phyloP scores from a whole-genome alignment of 2,797 vertebrate species.

The Ibycter americanus region DNA sequence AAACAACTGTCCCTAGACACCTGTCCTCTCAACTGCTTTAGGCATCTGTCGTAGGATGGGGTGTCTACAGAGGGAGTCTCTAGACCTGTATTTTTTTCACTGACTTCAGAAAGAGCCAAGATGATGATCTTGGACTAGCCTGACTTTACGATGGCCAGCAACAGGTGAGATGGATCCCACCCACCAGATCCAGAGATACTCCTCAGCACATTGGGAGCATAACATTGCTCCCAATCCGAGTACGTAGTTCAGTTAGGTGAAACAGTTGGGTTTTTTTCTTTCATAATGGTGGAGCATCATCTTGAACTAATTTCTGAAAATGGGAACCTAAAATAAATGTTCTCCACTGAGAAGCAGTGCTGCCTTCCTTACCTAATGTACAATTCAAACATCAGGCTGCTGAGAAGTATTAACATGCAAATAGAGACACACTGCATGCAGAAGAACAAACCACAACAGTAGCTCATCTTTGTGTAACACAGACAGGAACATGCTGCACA shows the following conservation, averaged over 20 bases:
- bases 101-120: not conserved
- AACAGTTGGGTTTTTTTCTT: not conserved
- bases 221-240: not conserved
- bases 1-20: not conserved
- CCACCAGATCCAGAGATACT: not conserved
- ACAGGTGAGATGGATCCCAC: not conserved
- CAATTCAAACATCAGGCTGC: not conserved
- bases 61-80: not conserved
- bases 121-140: not conserved
- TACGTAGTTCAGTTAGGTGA: not conserved
- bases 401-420: not conserved
- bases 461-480: not conserved
- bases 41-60: fast-evolving
- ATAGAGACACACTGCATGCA: not conserved
- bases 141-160: not conserved
- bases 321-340: not conserved
- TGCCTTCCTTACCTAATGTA: not conserved
- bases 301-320: not conserved
- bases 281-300: not conserved
- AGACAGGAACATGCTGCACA: not conserved
- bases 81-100: not conserved
- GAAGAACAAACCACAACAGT: not conserved
- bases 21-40: not conserved
- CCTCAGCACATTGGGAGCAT: not conserved
- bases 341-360: not conserved